These are phyloP conservation scores for Teleiodes luculella DNA, from an alignment of 2,888 invertebrate genomes.

Conservation along the genomic window DNA sequence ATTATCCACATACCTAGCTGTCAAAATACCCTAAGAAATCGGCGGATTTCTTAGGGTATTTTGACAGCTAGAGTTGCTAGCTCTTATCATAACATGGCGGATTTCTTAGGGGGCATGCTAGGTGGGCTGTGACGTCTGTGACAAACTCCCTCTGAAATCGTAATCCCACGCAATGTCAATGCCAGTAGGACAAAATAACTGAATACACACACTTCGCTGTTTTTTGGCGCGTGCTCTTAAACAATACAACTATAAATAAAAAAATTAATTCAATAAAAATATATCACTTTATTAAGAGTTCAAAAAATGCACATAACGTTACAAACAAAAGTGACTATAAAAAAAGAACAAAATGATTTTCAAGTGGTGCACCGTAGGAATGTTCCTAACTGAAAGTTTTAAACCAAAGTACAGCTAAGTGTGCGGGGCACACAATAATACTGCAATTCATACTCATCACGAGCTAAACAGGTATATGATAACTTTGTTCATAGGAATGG, in stretches of 20 bases:
- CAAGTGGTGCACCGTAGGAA: conserved; percentile 13
- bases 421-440: conserved; percentile 27
- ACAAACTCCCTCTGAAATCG: no score
- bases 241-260: conserved; percentile 19
- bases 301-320: conserved; percentile 39
- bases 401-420: conserved; percentile 14
- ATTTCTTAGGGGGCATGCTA: no score
- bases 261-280: conserved; percentile 50
- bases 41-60: no score
- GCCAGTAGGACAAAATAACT: no score
- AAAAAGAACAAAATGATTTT: conserved; percentile 7
- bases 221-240: no score
- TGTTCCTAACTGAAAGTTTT: conserved; percentile 13
- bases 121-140: no score
- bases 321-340: conserved; percentile 25
- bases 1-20: no score
- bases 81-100: no score
- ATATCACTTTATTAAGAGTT: conserved; percentile 64
- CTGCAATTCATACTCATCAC: conserved; percentile 20
- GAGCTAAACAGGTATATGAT: background rate
- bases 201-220: no score
- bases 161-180: no score
- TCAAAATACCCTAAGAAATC: no score
- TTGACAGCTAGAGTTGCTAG: no score
- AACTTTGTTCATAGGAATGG: conserved; percentile 14